Percentiles rank a stretch among this genome's conserved stretches.
phyloP scores from a whole-genome alignment of 2,113 vertebrate species.

The Elephas maximus region DNA sequence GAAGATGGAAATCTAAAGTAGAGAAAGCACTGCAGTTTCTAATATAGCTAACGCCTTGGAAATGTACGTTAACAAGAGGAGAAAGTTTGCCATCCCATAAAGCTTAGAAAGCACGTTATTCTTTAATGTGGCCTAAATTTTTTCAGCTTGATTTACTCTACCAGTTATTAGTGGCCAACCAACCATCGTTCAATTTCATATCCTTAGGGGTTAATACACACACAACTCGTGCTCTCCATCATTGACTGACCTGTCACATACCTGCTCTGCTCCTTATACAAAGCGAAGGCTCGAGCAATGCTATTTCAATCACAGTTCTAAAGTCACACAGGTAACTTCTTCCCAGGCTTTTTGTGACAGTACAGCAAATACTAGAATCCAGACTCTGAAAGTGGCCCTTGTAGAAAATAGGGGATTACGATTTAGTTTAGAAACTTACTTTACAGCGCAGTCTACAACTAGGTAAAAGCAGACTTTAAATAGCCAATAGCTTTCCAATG shows the following conservation, averaged over 20 bases:
- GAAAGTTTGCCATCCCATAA: conserved; percentile 28
- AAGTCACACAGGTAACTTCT: not conserved
- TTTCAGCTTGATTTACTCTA: not conserved
- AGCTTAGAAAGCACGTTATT: not conserved
- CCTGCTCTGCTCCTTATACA: not conserved
- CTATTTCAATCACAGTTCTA: not conserved
- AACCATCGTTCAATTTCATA: not conserved
- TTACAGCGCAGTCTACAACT: not conserved
- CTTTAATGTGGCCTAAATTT: not conserved
- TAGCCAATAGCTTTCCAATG: not conserved
- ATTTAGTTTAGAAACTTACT: conserved; percentile 34
- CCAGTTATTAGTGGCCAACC: not conserved
- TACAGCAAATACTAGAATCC: not conserved
- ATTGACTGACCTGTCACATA: not conserved
- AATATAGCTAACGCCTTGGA: conserved; percentile 47
- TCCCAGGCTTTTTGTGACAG: not conserved
- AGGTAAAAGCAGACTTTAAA: conserved; percentile 11
- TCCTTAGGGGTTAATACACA: not conserved
- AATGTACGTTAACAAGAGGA: conserved; percentile 26
- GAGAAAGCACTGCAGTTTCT: conserved; percentile 68
- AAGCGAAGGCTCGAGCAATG: not conserved
- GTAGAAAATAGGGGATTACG: not conserved
- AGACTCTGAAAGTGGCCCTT: not conserved
- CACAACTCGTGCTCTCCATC: too few species aligned
- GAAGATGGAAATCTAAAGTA: conserved; percentile 67